Percentiles rank a stretch among this genome's conserved stretches.
Evolutionary conservation across 1,140 invertebrate species (phyloP).

Genomic region (Nymphalis io): DNA sequence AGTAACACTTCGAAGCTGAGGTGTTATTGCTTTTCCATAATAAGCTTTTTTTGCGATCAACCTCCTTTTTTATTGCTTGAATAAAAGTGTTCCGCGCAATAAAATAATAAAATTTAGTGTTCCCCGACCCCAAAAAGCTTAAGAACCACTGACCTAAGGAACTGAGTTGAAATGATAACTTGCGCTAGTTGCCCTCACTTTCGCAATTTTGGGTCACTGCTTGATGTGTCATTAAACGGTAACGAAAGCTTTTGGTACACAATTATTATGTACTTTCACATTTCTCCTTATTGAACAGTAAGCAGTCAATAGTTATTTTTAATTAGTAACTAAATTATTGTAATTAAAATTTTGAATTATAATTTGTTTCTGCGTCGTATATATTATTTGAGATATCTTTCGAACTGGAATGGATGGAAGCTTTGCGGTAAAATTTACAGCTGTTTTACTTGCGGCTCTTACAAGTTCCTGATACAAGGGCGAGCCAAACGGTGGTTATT

Average conservation of each 20-base stretch:
- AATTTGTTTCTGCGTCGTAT: no score
- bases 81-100: no score
- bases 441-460: no score
- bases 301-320: not conserved
- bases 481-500: no score
- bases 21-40: no score
- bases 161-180: slow-evolving; percentile 23
- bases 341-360: not conserved
- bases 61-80: no score
- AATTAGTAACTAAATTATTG: not conserved
- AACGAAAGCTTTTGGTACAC: slow-evolving; percentile 20
- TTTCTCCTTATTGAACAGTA: not conserved
- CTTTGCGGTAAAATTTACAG: not conserved
- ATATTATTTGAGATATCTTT: not conserved
- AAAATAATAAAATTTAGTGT: no score
- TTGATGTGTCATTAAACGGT: slow-evolving; percentile 29
- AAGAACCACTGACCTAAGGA: slow-evolving; percentile 10
- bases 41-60: no score
- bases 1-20: no score
- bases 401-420: no score
- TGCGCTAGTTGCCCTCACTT: slow-evolving; percentile 25
- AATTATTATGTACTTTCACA: slow-evolving; percentile 11
- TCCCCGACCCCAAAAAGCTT: no score
- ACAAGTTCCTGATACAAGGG: no score
- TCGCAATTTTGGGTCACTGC: slow-evolving; percentile 24